A percentile compares a stretch with the other conserved stretches of the same genome.
Conservation (phyloP, 2,888 invertebrate genomes). For the Sylvicola fuscatus region DNA sequence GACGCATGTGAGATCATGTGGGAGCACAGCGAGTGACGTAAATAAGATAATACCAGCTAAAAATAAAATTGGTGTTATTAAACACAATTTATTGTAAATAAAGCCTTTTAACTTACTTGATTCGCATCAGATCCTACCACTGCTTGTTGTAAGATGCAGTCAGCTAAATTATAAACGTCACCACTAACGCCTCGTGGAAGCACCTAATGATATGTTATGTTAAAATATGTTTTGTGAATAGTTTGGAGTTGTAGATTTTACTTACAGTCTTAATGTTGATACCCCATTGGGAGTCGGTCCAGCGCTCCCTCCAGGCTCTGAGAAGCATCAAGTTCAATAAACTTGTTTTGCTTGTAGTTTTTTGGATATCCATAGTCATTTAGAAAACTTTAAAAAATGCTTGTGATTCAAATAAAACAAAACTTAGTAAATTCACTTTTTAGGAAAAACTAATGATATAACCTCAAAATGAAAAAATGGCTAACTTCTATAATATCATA, state of each 20-base stretch:
- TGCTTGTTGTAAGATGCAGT: slow-evolving; percentile 85
- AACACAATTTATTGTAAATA: background rate
- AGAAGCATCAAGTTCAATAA: slow-evolving; percentile 37
- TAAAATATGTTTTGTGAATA: background rate
- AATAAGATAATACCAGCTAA: slow-evolving; percentile 70
- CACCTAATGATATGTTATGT: slow-evolving; percentile 25
- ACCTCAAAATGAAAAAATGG: too few species aligned
- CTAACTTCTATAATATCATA: too few species aligned
- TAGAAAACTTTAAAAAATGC: too few species aligned
- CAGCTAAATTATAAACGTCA: slow-evolving; percentile 83
- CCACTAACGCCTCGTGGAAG: slow-evolving; percentile 76
- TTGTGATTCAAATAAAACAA: too few species aligned
- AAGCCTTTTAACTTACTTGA: slow-evolving; percentile 14
- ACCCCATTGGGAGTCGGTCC: slow-evolving; percentile 92
- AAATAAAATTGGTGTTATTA: background rate
- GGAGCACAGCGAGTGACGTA: slow-evolving; percentile 78
- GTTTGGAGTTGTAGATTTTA: slow-evolving; percentile 1
- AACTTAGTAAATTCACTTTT: too few species aligned
- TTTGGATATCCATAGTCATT: slow-evolving; percentile 42
- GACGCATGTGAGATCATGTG: slow-evolving; percentile 84
- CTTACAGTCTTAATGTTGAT: slow-evolving; percentile 81
- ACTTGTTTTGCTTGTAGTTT: slow-evolving; percentile 67
- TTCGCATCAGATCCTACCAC: slow-evolving; percentile 86
- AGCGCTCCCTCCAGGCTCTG: slow-evolving; percentile 81
- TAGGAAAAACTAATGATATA: too few species aligned